These are phyloP conservation scores for Laspeyria flexula DNA, from an alignment of 2,888 invertebrate genomes.

Conservation along the genomic window DNA sequence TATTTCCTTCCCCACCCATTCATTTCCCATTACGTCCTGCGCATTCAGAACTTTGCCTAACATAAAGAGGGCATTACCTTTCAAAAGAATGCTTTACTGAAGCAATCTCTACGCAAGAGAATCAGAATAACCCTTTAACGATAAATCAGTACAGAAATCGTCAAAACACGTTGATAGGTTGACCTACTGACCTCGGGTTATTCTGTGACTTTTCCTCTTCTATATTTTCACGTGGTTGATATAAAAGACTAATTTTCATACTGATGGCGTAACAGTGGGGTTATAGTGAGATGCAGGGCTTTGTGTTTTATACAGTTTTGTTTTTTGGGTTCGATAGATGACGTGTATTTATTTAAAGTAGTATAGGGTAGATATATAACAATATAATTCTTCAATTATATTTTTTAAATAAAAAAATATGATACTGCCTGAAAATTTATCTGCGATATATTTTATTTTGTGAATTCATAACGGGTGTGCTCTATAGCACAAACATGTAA, in stretches of 20 bases:
- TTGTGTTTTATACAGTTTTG: not conserved
- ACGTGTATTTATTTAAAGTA: too few relatives aligned
- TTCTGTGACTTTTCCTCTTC: not conserved
- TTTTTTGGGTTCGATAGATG: not conserved
- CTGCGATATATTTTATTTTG: too few relatives aligned
- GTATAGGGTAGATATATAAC: too few relatives aligned
- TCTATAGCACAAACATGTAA: too few relatives aligned
- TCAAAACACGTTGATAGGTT: slow-evolving; percentile 31
- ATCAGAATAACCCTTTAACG: slow-evolving; percentile 17
- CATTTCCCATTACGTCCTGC: not conserved
- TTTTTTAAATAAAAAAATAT: too few relatives aligned
- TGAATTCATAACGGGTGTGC: too few relatives aligned
- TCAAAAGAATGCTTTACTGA: slow-evolving; percentile 12
- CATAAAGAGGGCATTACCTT: slow-evolving; percentile 4
- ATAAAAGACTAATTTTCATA: not conserved
- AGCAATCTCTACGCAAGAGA: slow-evolving; percentile 8
- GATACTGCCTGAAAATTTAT: too few relatives aligned
- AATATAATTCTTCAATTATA: too few relatives aligned
- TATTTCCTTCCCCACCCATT: not conserved
- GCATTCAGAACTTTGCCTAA: slow-evolving; percentile 8
- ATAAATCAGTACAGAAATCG: slow-evolving; percentile 23
- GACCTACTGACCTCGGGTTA: slow-evolving; percentile 34
- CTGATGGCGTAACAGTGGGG: not conserved
- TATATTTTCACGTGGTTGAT: not conserved
- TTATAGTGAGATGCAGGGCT: not conserved